A percentile compares a stretch with the other conserved stretches of the same genome.
phyloP scores from a whole-genome alignment of 30 jellyfish, hydroid and myxozoan species.

The Aurelia aurita complex sp. Pacific region DNA sequence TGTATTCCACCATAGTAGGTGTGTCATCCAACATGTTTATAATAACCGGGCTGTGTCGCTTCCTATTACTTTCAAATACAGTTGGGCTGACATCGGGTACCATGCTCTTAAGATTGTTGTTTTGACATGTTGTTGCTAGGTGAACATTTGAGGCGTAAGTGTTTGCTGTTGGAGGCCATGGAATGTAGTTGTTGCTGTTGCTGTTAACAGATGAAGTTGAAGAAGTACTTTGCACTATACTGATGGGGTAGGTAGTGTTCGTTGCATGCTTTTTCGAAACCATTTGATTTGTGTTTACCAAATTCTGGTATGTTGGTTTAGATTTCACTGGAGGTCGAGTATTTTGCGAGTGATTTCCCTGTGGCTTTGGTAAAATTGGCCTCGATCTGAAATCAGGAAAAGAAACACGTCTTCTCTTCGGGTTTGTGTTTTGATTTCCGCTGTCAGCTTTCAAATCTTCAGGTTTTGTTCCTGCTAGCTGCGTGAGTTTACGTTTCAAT shows the following conservation, averaged over 20 bases:
- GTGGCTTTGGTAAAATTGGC: slow-evolving; percentile 1
- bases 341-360: not conserved
- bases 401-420: slow-evolving; percentile 7
- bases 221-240: not conserved
- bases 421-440: slow-evolving; percentile 7
- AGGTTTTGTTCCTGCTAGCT: slow-evolving; percentile 63
- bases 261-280: not conserved
- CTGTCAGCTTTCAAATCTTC: not conserved
- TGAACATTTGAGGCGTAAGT: not conserved
- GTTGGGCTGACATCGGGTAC: too few species aligned
- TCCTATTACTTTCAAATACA: too few species aligned
- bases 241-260: not conserved
- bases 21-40: not conserved
- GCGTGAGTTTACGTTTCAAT: slow-evolving; percentile 67
- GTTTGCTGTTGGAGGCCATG: not conserved
- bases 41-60: too few species aligned
- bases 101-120: not conserved
- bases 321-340: not conserved
- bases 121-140: not conserved
- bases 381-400: slow-evolving; percentile 45
- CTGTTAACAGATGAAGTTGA: not conserved
- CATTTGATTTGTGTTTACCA: not conserved
- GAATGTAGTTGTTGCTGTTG: not conserved
- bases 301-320: not conserved
- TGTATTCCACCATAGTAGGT: slow-evolving; percentile 3